Base-by-base conservation (phyloP, 2,888 invertebrate genomes). In the Drosophila affinis region DNA sequence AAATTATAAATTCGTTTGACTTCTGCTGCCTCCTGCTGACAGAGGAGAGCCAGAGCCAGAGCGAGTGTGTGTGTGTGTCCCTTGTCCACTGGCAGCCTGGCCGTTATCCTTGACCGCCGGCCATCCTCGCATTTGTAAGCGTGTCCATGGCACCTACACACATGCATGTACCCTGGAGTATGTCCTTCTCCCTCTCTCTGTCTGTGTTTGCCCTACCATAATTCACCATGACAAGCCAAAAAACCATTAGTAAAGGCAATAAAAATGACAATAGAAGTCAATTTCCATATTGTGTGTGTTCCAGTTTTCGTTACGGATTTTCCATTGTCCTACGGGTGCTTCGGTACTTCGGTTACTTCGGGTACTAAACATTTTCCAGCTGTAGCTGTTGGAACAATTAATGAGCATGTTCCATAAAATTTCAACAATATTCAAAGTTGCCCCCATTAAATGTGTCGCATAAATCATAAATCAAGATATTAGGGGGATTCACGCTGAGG, bases 1-100 rank as follows among this genome's bases (percentile, higher is more conserved):
- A 86, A 86, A 86, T 86, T 86, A 86, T 84, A 86, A 83, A 86
- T 86, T 86, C 89, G 86, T 83, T 86, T 88, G 86, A 86, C 88
- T 86, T 86, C 89, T 83, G 84, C 75, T 75, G 62, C 75, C 61
- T 65, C 69, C 79, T 88, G 76, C 87, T 75, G 89, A 79, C 63
- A 67, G 61, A 32, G 53, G 44, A 49, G 27, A 27, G 27, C 7
- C 7, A 6, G 54, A 34, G 1, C 24, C 32, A 4, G 65, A 29
- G 29, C 64, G 21, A 21, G 74, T 68, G 62, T 57, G 76, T 73
- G 76, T 24, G 27, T 17, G 48, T 60, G 24, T 56, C 32, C 21
- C 59, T 45, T 27, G 17, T 51, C 34, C 49, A 48, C 45, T 61
- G 56, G 56, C 71, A 56, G 74, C n/a, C n/a, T n/a, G n/a, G n/a